These are phyloP conservation scores for Rhynchonycteris naso DNA, from an alignment of 2,797 vertebrate species.

Conservation along the genomic window DNA sequence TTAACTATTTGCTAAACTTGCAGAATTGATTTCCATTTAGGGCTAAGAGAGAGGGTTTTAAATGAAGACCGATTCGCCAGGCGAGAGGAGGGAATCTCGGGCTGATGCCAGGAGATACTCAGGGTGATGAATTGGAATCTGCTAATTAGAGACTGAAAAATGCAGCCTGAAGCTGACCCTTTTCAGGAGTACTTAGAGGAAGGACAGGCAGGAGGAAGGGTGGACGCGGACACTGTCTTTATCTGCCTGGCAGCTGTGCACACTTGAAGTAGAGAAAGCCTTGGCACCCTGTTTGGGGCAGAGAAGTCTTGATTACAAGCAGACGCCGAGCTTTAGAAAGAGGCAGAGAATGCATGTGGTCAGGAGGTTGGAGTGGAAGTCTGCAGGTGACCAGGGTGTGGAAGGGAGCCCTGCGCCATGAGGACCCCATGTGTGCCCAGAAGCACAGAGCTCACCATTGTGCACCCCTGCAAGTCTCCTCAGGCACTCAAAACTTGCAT, in stretches of 20 bases:
- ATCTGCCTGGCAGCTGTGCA: constrained; percentile 78
- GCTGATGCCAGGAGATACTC: constrained; percentile 90
- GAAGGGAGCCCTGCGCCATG: background rate
- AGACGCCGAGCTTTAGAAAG: background rate
- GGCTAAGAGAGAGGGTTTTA: constrained; percentile 92
- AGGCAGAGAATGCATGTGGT: background rate
- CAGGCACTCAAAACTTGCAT: background rate
- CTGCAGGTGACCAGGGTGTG: background rate
- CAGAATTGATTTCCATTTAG: constrained; percentile 95
- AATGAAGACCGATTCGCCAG: constrained; percentile 93
- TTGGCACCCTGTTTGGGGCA: background rate
- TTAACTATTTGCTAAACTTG: constrained; percentile 97
- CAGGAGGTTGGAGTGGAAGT: background rate
- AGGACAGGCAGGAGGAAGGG: constrained; percentile 80
- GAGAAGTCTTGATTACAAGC: background rate
- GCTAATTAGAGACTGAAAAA: constrained; percentile 91
- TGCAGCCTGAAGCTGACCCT: constrained; percentile 86
- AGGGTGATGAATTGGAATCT: constrained; percentile 91
- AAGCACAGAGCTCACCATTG: background rate
- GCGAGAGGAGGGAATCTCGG: constrained; percentile 87
- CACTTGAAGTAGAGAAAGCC: constrained; percentile 35
- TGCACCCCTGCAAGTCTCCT: background rate
- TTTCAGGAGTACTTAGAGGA: constrained; percentile 81
- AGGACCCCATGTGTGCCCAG: fast-evolving
- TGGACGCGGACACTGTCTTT: constrained; percentile 46